Conservation (phyloP, 2,888 invertebrate genomes). For the Parnassius glacialis region DNA sequence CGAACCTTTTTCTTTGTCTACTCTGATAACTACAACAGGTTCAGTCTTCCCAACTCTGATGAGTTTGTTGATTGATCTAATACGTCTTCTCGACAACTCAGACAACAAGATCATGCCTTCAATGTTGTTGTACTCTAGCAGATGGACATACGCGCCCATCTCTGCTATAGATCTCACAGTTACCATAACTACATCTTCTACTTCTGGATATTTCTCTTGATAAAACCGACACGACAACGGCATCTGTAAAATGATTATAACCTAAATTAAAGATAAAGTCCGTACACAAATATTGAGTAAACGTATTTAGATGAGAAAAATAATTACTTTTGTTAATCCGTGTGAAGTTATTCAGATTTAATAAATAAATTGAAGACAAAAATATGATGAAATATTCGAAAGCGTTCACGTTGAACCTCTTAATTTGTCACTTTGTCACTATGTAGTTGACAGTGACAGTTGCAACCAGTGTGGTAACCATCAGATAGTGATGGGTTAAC, state of each 20-base stretch:
- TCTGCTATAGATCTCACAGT: conserved; percentile 99
- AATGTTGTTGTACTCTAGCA: conserved; percentile 99
- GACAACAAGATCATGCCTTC: conserved; percentile 99
- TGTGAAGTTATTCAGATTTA: conserved; percentile 37
- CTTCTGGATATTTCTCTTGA: conserved; percentile 97
- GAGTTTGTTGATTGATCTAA: conserved; percentile 99
- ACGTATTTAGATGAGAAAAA: conserved; percentile 5
- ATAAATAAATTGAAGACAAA: conserved; percentile 34
- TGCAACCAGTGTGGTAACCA: not conserved
- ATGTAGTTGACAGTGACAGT: conserved; percentile 12
- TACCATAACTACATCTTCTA: conserved; percentile 99
- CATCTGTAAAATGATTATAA: conserved; percentile 82
- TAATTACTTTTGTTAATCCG: conserved; percentile 50
- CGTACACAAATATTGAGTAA: not conserved
- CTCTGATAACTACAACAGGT: conserved; percentile 99
- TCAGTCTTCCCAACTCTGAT: conserved; percentile 99
- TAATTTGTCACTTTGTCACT: conserved; percentile 41
- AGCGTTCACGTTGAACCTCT: conserved; percentile 74
- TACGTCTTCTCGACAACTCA: conserved; percentile 98
- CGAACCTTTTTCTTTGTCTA: conserved; percentile 99
- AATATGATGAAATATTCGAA: conserved; percentile 62
- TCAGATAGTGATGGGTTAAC: too few relatives aligned
- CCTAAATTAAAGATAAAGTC: conserved; percentile 41
- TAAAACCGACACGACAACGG: conserved; percentile 98
- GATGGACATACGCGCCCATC: conserved; percentile 99